Percentiles rank a stretch among this genome's conserved stretches.
phyloP scores from a whole-genome alignment of 2,797 vertebrate species.

The Paratrypauchen microcephalus region DNA sequence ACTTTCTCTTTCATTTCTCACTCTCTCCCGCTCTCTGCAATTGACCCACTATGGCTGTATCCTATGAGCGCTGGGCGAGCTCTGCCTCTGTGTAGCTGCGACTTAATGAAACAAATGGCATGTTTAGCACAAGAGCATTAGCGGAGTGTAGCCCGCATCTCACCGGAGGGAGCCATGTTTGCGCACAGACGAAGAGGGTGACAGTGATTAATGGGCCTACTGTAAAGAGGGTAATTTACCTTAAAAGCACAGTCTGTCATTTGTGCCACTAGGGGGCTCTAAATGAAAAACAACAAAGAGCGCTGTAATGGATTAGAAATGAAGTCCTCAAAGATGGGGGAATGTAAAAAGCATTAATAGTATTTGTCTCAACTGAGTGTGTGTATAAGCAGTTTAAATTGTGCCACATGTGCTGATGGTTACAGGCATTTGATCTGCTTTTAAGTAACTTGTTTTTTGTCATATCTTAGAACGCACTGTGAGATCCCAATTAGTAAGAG shows the following conservation, averaged over 20 bases:
- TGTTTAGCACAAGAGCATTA: conserved; percentile 60
- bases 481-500: no score
- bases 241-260: conserved; percentile 34
- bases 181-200: conserved; percentile 22
- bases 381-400: background rate
- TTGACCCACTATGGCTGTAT: conserved; percentile 52
- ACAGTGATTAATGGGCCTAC: conserved; percentile 44
- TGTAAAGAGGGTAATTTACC: conserved; percentile 34
- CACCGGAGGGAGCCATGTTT: conserved; percentile 20
- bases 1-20: conserved; percentile 12
- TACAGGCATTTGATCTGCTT: background rate
- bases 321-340: conserved; percentile 1
- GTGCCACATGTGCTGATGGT: background rate
- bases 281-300: conserved; percentile 11
- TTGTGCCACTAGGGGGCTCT: conserved; percentile 17
- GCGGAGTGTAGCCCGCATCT: conserved; percentile 34
- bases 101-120: conserved; percentile 57
- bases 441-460: background rate
- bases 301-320: conserved; percentile 7
- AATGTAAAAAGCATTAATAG: conserved; percentile 3
- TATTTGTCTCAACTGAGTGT: background rate
- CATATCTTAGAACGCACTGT: background rate
- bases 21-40: conserved; percentile 27
- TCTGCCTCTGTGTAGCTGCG: conserved; percentile 57
- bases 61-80: conserved; percentile 44